Conservation (phyloP, 2,113 vertebrate species). For the Gorsachius goisagi region DNA sequence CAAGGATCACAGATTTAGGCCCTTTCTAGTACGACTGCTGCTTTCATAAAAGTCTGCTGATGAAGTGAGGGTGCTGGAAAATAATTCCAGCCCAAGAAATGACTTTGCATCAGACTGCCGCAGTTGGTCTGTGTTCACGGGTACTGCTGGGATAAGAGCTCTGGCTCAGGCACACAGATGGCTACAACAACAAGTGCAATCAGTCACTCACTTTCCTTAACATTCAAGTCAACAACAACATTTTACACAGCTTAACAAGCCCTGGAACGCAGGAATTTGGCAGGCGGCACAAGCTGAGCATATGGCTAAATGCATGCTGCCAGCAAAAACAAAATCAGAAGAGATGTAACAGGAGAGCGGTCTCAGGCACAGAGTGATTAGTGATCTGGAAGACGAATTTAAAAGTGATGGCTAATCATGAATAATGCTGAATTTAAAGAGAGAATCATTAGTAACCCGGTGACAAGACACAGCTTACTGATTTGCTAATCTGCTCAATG, state of each 20-base stretch:
- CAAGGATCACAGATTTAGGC: background rate
- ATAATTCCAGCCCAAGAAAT: background rate
- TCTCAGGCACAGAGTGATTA: background rate
- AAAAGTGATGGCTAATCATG: slow-evolving; percentile 9
- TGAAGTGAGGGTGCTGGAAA: slow-evolving; percentile 25
- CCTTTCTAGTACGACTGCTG: background rate
- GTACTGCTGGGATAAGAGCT: background rate
- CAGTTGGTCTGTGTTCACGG: background rate
- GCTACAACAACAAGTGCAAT: slow-evolving; percentile 58
- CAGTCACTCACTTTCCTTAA: slow-evolving; percentile 63
- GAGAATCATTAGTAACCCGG: background rate
- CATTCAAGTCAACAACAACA: slow-evolving; percentile 67
- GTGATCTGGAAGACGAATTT: slow-evolving; percentile 2
- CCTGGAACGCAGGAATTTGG: slow-evolving; percentile 62
- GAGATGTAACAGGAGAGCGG: slow-evolving; percentile 22
- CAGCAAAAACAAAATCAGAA: slow-evolving; percentile 68
- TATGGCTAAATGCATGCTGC: slow-evolving; percentile 66
- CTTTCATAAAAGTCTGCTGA: slow-evolving; percentile 18
- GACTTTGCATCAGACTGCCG: background rate
- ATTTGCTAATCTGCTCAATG: background rate
- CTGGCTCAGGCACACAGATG: slow-evolving; percentile 38
- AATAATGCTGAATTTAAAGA: slow-evolving; percentile 36
- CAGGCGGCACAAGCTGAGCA: slow-evolving; percentile 49
- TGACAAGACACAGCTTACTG: slow-evolving; percentile 18
- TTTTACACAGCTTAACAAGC: slow-evolving; percentile 65